Evolutionary conservation across 2,888 invertebrate genomes (phyloP).

Genomic region (Protonemura montana): DNA sequence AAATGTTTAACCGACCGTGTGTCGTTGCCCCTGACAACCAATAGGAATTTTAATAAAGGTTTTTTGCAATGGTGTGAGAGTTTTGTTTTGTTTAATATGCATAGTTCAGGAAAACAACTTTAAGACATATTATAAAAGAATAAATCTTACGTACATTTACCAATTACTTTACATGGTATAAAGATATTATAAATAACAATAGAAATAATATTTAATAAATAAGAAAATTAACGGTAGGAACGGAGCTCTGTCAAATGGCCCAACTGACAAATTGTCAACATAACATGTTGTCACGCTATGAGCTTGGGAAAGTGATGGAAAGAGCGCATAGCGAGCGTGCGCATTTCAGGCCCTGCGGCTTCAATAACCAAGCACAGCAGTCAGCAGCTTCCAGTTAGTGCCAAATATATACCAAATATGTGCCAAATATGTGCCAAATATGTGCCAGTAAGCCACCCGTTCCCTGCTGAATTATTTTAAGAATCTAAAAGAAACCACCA

Average conservation of each 20-base stretch:
- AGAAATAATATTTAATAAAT: constrained; percentile 12
- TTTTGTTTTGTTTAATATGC: neutral
- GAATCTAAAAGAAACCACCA: neutral
- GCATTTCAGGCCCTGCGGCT: too few relatives aligned
- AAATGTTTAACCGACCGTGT: too few relatives aligned
- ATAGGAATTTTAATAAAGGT: too few relatives aligned
- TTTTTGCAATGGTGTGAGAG: too few relatives aligned
- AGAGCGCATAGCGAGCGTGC: too few relatives aligned
- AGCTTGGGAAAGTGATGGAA: too few relatives aligned
- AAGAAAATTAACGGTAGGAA: neutral
- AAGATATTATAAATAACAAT: neutral
- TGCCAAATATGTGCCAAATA: too few relatives aligned
- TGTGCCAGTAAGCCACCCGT: neutral
- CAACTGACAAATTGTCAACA: neutral
- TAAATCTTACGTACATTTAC: neutral
- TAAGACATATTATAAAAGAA: neutral
- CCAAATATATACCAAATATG: too few relatives aligned
- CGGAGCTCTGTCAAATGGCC: neutral
- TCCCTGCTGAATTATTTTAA: neutral
- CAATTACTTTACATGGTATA: neutral
- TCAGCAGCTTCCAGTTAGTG: too few relatives aligned
- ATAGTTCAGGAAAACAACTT: neutral
- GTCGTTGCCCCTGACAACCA: too few relatives aligned
- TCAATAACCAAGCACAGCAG: too few relatives aligned
- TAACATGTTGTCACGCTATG: too few relatives aligned